These are phyloP conservation scores for Melanotaenia duboulayi DNA, from an alignment of 2,113 vertebrate genomes.

Conservation along the genomic window DNA sequence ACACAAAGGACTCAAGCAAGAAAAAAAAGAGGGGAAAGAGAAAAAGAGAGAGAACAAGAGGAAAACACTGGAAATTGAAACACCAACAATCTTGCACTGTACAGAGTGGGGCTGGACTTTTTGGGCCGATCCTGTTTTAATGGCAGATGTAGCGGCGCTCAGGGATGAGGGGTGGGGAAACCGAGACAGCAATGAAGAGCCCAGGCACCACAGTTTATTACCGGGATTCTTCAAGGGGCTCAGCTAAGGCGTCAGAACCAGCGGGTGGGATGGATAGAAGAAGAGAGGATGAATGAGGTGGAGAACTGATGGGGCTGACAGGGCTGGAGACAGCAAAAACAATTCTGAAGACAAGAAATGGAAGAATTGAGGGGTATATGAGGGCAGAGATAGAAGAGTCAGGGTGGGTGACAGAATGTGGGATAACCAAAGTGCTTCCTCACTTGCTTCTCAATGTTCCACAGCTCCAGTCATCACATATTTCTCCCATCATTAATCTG, in stretches of 20 bases:
- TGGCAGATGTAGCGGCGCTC: conserved; percentile 65
- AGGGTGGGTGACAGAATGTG: conserved; percentile 49
- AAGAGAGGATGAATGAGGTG: conserved; percentile 66
- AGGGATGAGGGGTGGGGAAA: conserved; percentile 69
- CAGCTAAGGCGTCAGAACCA: conserved; percentile 76
- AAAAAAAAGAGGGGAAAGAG: conserved; percentile 55
- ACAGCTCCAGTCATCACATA: conserved; percentile 55
- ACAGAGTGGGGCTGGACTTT: conserved; percentile 54
- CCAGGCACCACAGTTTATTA: conserved; percentile 83
- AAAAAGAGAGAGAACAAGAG: conserved; percentile 47
- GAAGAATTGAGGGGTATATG: conserved; percentile 8
- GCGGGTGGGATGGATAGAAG: conserved; percentile 65
- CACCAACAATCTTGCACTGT: conserved; percentile 67
- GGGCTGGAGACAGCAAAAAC: conserved; percentile 59
- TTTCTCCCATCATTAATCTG: conserved; percentile 38
- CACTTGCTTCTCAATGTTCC: conserved; percentile 55
- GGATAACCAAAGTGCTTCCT: conserved; percentile 56
- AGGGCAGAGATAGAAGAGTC: conserved; percentile 38
- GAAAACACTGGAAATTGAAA: conserved; percentile 44
- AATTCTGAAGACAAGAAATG: conserved; percentile 39
- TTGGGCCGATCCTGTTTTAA: conserved; percentile 56
- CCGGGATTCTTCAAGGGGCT: conserved; percentile 73
- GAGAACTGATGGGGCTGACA: conserved; percentile 70
- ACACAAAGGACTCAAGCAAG: conserved; percentile 74
- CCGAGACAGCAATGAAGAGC: conserved; percentile 76